Conservation (phyloP, 2,113 vertebrate genomes). For the Bettongia penicillata region DNA sequence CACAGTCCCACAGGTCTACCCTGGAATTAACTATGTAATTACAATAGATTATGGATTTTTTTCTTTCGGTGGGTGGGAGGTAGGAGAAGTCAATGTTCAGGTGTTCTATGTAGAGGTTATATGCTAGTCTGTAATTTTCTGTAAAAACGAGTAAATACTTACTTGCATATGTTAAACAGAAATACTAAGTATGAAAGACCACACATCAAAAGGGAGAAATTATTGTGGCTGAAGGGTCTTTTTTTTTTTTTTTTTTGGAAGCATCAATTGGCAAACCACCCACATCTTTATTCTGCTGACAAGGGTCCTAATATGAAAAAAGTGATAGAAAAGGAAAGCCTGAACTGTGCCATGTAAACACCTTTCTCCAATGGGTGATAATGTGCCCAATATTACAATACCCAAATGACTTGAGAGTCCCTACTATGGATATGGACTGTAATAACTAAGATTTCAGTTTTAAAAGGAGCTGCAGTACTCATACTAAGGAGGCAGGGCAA, state of each 20-base stretch:
- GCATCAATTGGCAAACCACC: background rate
- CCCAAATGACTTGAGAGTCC: background rate
- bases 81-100: background rate
- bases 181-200: background rate
- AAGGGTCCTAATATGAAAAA: constrained; percentile 41
- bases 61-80: background rate
- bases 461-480: background rate
- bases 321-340: constrained; percentile 23
- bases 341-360: constrained; percentile 24
- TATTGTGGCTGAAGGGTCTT: background rate
- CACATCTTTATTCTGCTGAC: constrained; percentile 3
- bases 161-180: background rate
- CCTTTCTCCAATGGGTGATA: constrained; percentile 15
- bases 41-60: background rate
- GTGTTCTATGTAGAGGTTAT: background rate
- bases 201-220: background rate
- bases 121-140: background rate
- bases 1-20: background rate
- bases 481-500: background rate
- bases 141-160: background rate
- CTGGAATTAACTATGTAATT: background rate
- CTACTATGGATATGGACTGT: background rate
- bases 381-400: constrained; percentile 1
- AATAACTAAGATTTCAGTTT: background rate
- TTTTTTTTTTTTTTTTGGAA: background rate